These are phyloP conservation scores for Girardia tigrina DNA, from an alignment of 2,888 invertebrate genomes.

Conservation along the genomic window DNA sequence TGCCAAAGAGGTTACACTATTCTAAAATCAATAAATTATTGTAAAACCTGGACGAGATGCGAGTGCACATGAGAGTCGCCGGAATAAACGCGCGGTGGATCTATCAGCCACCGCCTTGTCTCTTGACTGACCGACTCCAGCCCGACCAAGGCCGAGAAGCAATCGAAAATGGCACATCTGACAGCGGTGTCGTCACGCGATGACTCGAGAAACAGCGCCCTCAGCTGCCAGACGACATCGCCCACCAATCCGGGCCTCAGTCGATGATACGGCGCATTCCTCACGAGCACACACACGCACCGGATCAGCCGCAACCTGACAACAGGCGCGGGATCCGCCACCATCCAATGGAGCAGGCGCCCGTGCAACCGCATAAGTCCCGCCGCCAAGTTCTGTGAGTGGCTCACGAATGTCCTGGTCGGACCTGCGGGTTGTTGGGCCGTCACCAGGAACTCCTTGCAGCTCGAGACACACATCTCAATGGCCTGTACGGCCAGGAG, in stretches of 20 bases:
- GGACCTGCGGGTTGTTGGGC: conserved; percentile 3
- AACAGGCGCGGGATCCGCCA: neutral
- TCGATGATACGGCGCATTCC: conserved; percentile 3
- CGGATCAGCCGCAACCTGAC: neutral
- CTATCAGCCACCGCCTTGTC: neutral
- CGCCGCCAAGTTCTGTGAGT: neutral
- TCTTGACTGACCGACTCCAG: conserved; percentile 1
- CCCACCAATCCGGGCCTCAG: neutral
- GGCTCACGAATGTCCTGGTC: neutral
- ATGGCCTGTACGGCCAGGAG: neutral
- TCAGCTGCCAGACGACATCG: neutral
- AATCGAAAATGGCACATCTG: neutral
- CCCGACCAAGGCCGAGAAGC: neutral
- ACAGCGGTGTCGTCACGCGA: neutral
- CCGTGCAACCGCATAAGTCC: neutral
- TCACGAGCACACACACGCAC: neutral
- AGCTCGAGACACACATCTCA: neutral
- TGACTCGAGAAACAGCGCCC: neutral
- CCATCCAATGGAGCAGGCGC: neutral
- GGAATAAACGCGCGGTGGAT: too few relatives aligned
- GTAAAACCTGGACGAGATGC: too few relatives aligned
- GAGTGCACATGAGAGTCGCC: too few relatives aligned
- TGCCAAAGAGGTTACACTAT: too few relatives aligned
- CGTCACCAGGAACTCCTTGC: neutral
- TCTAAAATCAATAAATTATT: too few relatives aligned